phyloP scores from a whole-genome alignment of 2,113 vertebrate species.

The Gallinago undulata region DNA sequence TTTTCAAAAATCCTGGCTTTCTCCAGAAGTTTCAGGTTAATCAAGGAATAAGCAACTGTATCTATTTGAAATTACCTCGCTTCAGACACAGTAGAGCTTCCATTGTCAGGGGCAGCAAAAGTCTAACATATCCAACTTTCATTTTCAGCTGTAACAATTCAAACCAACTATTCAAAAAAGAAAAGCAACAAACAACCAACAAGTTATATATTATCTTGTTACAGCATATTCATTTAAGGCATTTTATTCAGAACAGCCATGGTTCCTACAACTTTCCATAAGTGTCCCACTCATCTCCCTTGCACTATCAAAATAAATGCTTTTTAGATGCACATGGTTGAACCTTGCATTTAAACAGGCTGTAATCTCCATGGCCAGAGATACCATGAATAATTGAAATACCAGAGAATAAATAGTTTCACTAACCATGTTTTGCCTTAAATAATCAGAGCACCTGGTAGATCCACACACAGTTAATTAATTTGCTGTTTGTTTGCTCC shows the following conservation, averaged over 20 bases:
- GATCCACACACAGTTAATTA: conserved; percentile 18
- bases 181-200: neutral
- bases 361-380: neutral
- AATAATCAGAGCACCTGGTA: conserved; percentile 49
- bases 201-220: neutral
- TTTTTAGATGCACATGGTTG: neutral
- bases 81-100: neutral
- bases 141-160: neutral
- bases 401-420: conserved; percentile 31
- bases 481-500: conserved; percentile 15
- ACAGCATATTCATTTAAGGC: neutral
- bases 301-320: neutral
- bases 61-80: neutral
- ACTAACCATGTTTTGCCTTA: conserved; percentile 20
- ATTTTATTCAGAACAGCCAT: neutral
- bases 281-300: neutral
- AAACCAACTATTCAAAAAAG: neutral
- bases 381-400: conserved; percentile 56
- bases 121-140: neutral
- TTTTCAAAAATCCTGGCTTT: neutral
- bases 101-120: neutral
- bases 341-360: conserved; percentile 20
- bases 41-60: neutral
- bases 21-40: neutral
- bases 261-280: neutral